Base-by-base conservation (phyloP, 1,140 invertebrate species). In the Trichonephila clavata region DNA sequence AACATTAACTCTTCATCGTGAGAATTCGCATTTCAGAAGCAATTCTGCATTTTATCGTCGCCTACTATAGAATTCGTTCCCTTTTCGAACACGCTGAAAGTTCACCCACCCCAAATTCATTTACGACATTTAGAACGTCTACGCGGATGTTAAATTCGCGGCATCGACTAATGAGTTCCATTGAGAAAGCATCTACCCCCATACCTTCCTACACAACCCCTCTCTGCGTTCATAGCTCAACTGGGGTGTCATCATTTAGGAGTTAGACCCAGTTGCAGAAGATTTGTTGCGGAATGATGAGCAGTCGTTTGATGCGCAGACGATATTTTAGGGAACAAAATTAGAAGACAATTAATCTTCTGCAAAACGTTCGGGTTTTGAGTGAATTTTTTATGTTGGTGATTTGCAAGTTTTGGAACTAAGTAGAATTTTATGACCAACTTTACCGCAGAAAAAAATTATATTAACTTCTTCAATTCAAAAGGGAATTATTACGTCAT, bases 81-180 rank as follows among this genome's bases (percentile, higher is more conserved):
- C 27, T 71, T 24, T 24, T 16, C 27, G 63, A 71, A 71, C 68
- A 5, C 24, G 68, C 24, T 71, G n/a, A 27, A 71, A 71, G 68
- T 24, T 32, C 24, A 24, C n/a, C 63, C 63, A 16, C 27, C 68
- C 68, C 68, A 71, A 71, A 71, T 71, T 71, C 68, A 27, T 71
- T 71, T 71, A 71, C 68, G 68, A 32, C 68, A 71, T 71, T 71
- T 71, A 71, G 68, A 39, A 71, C 68, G 68, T 71, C 68, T 71
- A 4, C 24, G 21, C 1, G 68, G 68, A 32, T 27, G 68, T 71
- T 71, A 32, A 71, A 71, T 71, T 71, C 68, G 27, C 24, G 68
- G 68, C 68, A 71, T 71, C 68, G 27, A 71, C 68, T 71, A 71
- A 71, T 71, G 68, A 71, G 68, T 14, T 24, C 24, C 27, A 71